Base-by-base conservation (phyloP, 1,140 invertebrate species). In the Eriosoma lanigerum region DNA sequence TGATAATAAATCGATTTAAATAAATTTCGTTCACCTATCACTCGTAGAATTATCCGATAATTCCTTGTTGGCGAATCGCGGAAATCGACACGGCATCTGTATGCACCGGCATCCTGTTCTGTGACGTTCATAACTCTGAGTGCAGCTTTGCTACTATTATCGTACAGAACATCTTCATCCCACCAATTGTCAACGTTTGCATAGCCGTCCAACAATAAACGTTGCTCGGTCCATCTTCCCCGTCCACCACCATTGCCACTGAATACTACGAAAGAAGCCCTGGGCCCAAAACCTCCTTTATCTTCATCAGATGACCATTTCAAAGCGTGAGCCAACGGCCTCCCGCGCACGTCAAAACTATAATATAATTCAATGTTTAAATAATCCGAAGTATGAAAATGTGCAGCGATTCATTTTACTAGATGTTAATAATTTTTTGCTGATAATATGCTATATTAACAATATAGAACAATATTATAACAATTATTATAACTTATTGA, bases 271-370 rank as follows among this genome's bases (percentile, higher is more conserved):
- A 95, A 94, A 86, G 91, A 91, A 52, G 93, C 93, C 81, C 94
- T 89, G 52, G 91, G 90, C 44, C 93, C 93, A 85, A 94, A 94
- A 82, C 93, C 91, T 44, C 89, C 90, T 19, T 89, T 90, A 84
- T 94, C 92, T 83, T 91, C 90, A 29, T 91, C 89, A 72, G 91
- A 90, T 44, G 93, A 94, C 90, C 91, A 93, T 86, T 94, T 93
- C 10, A 89, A 85, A 17, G 90, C 91, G 75, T 90, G 89, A 21
- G 88, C 88, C 81, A 92, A 87, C 80, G 91, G 89, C 84, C 92
- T 93, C 1, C 92, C 92, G 54, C 93, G 88, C 60, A 94, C 92
- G 86, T 94, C 93, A 84, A 93, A 94, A 85, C 93, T 94, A 87
- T 76, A 88, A 89, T 38, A 38, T 38, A 38, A 38, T 8, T 4